Percentiles rank a stretch among this genome's conserved stretches.
phyloP scores from a whole-genome alignment of 2,113 vertebrate genomes.

The Cariama cristata region DNA sequence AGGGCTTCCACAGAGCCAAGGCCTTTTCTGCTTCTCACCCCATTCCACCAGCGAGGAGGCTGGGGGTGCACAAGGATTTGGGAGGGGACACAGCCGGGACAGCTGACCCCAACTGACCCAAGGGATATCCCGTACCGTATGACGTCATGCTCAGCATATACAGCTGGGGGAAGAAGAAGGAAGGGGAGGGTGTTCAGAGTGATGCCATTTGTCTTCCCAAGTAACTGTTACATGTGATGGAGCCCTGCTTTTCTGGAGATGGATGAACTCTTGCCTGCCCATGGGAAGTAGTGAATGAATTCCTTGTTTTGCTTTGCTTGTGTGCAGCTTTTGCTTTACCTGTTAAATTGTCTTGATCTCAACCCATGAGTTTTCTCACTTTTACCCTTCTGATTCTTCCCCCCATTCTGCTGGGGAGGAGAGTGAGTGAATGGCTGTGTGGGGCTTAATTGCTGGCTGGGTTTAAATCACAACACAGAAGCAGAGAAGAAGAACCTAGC shows the following conservation, averaged over 20 bases:
- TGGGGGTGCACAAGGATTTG: neutral
- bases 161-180: neutral
- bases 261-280: neutral
- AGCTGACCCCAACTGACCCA: neutral
- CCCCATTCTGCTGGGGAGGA: fast-evolving
- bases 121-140: neutral
- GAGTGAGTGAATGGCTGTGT: neutral
- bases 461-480: neutral
- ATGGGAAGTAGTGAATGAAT: neutral
- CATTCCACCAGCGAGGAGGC: fast-evolving
- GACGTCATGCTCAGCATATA: neutral
- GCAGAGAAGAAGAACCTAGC: neutral
- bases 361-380: neutral
- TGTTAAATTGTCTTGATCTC: neutral
- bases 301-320: neutral
- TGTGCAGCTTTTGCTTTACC: neutral
- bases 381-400: neutral
- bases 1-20: neutral
- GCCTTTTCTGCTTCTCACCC: neutral
- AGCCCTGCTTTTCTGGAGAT: neutral
- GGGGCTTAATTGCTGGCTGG: fast-evolving
- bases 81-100: neutral
- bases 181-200: fast-evolving
- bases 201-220: neutral
- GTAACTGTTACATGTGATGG: neutral